Conservation (phyloP, 2,113 vertebrate species). For the Tamias sibiricus region DNA sequence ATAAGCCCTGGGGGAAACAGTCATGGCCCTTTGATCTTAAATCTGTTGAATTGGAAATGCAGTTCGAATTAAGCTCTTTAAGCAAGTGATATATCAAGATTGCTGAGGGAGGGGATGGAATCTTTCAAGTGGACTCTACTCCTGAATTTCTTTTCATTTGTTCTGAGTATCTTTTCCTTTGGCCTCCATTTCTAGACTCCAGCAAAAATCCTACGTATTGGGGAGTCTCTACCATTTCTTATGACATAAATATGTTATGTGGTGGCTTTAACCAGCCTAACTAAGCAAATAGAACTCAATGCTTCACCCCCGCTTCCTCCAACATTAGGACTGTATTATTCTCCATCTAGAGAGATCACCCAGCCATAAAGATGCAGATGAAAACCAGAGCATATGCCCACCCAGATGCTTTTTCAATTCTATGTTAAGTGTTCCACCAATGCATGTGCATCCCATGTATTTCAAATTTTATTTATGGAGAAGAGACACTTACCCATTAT, state of each 20-base stretch:
- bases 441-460: slow-evolving; percentile 49
- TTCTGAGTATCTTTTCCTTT: background rate
- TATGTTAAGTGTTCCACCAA: background rate
- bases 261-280: background rate
- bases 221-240: slow-evolving; percentile 6
- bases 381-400: background rate
- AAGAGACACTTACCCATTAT: slow-evolving; percentile 54
- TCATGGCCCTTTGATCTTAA: background rate
- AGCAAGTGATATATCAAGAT: background rate
- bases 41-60: slow-evolving; percentile 17
- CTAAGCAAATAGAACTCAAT: slow-evolving; percentile 42
- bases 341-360: slow-evolving; percentile 32
- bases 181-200: background rate
- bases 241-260: background rate
- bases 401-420: slow-evolving; percentile 46
- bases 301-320: background rate
- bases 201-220: background rate
- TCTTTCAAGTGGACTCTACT: background rate
- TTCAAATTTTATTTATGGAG: slow-evolving; percentile 72
- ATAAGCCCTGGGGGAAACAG: background rate
- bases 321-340: slow-evolving; percentile 31
- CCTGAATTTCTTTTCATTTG: background rate
- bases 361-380: slow-evolving; percentile 47
- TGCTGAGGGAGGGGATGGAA: background rate
- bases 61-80: background rate